These are phyloP conservation scores for Fragum fragum DNA, from an alignment of 2,888 invertebrate genomes.

Conservation along the genomic window DNA sequence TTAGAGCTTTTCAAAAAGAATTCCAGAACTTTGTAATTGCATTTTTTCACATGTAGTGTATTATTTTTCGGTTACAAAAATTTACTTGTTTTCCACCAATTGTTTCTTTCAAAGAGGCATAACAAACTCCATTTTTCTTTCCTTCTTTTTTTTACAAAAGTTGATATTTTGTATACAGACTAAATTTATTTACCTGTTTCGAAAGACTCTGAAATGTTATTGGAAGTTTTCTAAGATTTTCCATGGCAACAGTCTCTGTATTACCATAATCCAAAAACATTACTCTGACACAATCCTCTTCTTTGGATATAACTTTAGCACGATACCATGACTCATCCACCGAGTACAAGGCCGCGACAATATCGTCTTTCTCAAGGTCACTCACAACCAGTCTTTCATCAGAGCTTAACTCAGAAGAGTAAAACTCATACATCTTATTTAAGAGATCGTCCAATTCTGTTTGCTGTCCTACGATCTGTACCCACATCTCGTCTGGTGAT, in stretches of 20 bases:
- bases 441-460: slow-evolving; percentile 69
- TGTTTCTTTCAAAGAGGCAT: too few species aligned
- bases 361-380: slow-evolving; percentile 54
- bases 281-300: slow-evolving; percentile 66
- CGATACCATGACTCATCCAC: slow-evolving; percentile 84
- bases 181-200: too few species aligned
- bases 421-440: slow-evolving; percentile 77
- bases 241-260: slow-evolving; percentile 72
- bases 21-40: too few species aligned
- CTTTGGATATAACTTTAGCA: slow-evolving; percentile 61
- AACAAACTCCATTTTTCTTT: too few species aligned
- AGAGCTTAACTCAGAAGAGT: slow-evolving; percentile 48
- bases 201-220: slow-evolving; percentile 73
- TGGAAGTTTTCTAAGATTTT: slow-evolving; percentile 76
- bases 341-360: slow-evolving; percentile 76
- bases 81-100: too few species aligned
- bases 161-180: too few species aligned
- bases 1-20: too few species aligned
- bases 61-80: too few species aligned
- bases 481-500: slow-evolving; percentile 78
- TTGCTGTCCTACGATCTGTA: slow-evolving; percentile 72
- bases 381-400: slow-evolving; percentile 58
- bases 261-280: slow-evolving; percentile 85
- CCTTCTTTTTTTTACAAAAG: too few species aligned
- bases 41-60: too few species aligned